Base-by-base conservation (phyloP, 2,113 vertebrate species). In the Trematocara macrostoma region DNA sequence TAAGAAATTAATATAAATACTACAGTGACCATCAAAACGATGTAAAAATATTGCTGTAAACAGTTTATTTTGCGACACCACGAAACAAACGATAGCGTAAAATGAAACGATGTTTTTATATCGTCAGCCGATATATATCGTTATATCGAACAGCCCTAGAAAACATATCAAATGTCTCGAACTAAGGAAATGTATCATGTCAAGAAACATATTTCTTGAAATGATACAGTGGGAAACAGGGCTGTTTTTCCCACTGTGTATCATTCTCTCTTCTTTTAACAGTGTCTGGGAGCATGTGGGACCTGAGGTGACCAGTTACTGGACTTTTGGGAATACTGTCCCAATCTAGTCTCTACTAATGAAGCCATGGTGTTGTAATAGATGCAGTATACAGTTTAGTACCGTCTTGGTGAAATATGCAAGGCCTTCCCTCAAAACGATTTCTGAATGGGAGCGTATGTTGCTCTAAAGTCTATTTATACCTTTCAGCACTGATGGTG, bases 21-120 rank as follows among this genome's bases (percentile, higher is more conserved):
- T 26, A 8, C 0, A 5, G 53, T 56, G 53, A 0, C 7, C 53
- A 53, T 53, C n/a, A 20, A 6, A 53, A 53, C 0, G 0, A 53
- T 23, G 52, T 23, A 53, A 11, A 55, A 23, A 23, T 23, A 55
- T 55, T 55, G 11, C 11, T 12, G 20, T 55, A 55, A 55, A 55
- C 11, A 1, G 52, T 11, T 53, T 53, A 23, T 55, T 4, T 55
- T 55, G 26, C 26, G 0, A 55, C 6, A 23, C 52, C 20, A 55
- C 3, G 20, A 55, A 4, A 55, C 11, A 55, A 55, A 23, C 1
- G 11, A 55, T 4, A 55, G 52, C 11, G 6, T 2, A 55, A 55
- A 55, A 23, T 55, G 20, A 55, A 55, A 55, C 1, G 6, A 26
- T 26, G 52, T 55, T 55, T 55, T 55, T 55, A 55, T 55, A 55